Evolutionary conservation across 2,888 invertebrate species (phyloP), one percentile per base, ranked within the genome.

Genomic region (Parapristionchus giblindavisi): DNA sequence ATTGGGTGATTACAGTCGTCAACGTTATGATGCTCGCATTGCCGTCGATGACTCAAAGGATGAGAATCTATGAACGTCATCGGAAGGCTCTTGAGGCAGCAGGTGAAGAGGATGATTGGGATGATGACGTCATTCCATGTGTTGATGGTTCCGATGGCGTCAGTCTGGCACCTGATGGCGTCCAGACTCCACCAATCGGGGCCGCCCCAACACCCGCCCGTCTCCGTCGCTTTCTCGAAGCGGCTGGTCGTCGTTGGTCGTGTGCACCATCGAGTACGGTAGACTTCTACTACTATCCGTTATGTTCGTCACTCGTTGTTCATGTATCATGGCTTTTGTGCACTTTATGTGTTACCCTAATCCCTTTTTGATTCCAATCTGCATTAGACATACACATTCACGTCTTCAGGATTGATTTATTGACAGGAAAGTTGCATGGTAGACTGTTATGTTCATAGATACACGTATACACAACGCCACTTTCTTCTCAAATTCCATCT

Each of bases 1-100:
- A 24, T 24, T 56, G 29, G n/a, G n/a, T n/a, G 14, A 3, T 56
- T 56, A 2, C 81, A 87, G 87, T 84, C 54, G 84, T 87, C 48
- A 87, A 87, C 81, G 84, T 87, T 61, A 83, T 87, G 85, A 87
- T 87, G 87, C 79, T 85, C 60, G 87, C 87, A 24, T 80, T 87
- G 21, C 87, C 87, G 54, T 83, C 87, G 65, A 83, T 87, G 83
- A 81, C 84, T 6, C 80, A 80, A 8, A 80, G 84, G 61, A 87
- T 87, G 79, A 76, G 84, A 29, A 83, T 84, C 66, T 87, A 81
- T 77, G 87, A 87, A 68, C 76, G 86, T 43, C 87, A 87, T 68
- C 81, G 81, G 58, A 77, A 79, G 54, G 87, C 87, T 11, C 81
- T 87, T 56, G 84, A 85, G 70, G 78, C 83, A 72, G 87, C 87